Conservation (phyloP, 2,113 vertebrate species). For the Oenanthe oenanthe region DNA sequence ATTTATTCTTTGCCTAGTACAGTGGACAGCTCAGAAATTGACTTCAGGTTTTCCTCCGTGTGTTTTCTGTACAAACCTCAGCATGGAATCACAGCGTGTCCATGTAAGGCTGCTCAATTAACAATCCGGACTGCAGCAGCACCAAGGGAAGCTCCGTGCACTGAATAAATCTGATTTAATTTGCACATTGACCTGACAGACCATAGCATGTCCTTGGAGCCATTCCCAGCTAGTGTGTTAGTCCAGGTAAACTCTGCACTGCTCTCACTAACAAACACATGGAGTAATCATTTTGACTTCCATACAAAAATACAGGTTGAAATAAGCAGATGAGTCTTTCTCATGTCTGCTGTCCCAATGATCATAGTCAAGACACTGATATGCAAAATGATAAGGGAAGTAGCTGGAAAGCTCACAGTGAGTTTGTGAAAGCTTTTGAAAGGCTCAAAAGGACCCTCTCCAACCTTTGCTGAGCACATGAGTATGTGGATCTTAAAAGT, state of each 20-base stretch:
- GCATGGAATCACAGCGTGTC: background rate
- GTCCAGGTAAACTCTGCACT: background rate
- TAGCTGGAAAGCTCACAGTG: background rate
- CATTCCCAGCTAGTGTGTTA: background rate
- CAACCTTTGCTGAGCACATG: background rate
- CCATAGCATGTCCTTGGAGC: conserved; percentile 30
- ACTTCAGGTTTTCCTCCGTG: background rate
- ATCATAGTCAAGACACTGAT: background rate
- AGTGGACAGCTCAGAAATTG: background rate
- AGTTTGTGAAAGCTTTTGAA: background rate
- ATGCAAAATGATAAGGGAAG: background rate
- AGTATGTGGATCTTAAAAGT: background rate
- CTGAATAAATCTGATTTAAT: conserved; percentile 45
- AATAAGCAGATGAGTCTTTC: background rate
- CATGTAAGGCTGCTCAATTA: conserved; percentile 5
- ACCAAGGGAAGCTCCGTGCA: background rate
- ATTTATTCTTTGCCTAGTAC: background rate
- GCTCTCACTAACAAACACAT: background rate
- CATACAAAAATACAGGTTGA: background rate
- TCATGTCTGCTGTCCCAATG: background rate
- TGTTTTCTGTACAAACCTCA: background rate
- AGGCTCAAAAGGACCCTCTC: background rate
- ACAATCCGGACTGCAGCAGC: background rate
- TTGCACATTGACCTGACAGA: conserved; percentile 58
- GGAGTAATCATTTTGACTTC: background rate